phyloP scores from a whole-genome alignment of 2,113 vertebrate genomes.

The Sinocyclocheilus anshuiensis region DNA sequence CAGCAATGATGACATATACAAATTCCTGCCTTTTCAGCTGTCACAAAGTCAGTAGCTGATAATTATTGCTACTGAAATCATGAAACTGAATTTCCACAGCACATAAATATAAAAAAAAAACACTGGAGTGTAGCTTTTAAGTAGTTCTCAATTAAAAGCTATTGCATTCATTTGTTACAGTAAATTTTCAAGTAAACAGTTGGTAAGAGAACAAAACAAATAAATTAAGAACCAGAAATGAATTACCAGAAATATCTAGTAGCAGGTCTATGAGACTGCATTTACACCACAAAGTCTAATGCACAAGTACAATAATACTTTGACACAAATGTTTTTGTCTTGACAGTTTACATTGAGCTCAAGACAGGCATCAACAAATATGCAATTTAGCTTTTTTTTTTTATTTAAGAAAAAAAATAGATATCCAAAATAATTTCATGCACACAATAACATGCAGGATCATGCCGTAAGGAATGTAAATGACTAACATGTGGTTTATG shows the following conservation, averaged over 20 bases:
- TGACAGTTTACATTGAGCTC: not conserved
- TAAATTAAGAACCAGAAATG: not conserved
- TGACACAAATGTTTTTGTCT: not conserved
- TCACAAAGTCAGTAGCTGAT: too few species aligned
- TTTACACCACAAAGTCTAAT: too few species aligned
- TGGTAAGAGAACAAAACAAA: not conserved
- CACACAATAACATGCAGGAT: not conserved
- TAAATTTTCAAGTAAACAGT: not conserved
- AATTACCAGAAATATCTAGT: not conserved
- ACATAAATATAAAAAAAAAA: not conserved
- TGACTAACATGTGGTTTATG: slow-evolving; percentile 5
- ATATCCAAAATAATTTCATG: not conserved
- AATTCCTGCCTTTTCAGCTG: too few species aligned
- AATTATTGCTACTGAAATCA: too few species aligned
- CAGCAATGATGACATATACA: too few species aligned
- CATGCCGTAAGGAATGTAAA: not conserved
- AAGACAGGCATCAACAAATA: not conserved
- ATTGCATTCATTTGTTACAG: too few species aligned
- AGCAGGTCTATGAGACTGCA: not conserved
- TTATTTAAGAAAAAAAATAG: not conserved
- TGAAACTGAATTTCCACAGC: too few species aligned
- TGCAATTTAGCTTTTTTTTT: not conserved
- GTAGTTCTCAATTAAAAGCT: not conserved
- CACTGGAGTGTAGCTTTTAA: not conserved
- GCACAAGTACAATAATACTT: too few species aligned